Evolutionary conservation across 2,888 invertebrate genomes (phyloP).

Genomic region (Chesias legatella): DNA sequence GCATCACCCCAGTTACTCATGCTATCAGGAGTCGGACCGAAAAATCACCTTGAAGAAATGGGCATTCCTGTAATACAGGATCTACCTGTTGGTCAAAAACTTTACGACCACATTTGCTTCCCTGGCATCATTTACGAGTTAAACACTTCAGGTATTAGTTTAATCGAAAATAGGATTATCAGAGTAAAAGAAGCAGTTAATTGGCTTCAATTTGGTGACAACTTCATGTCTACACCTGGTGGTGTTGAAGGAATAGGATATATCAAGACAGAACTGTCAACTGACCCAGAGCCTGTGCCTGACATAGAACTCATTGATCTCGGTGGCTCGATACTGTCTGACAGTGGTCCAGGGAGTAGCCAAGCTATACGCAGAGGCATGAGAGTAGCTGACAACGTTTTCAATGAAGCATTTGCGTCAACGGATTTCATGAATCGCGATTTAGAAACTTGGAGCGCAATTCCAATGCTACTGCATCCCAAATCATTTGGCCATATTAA

Average conservation of each 20-base stretch:
- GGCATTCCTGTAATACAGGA: constrained; percentile 82
- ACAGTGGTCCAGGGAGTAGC: constrained; percentile 69
- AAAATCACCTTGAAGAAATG: constrained; percentile 71
- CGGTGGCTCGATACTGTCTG: constrained; percentile 82
- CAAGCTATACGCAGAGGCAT: constrained; percentile 74
- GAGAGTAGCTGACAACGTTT: constrained; percentile 77
- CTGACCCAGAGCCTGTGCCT: constrained; percentile 81
- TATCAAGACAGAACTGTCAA: constrained; percentile 80
- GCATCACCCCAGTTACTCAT: constrained; percentile 94
- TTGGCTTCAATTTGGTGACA: constrained; percentile 66
- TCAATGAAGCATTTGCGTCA: constrained; percentile 76
- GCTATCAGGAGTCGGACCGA: constrained; percentile 87
- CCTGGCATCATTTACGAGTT: constrained; percentile 67
- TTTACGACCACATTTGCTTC: constrained; percentile 83
- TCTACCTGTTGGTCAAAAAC: constrained; percentile 83
- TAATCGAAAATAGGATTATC: constrained; percentile 44
- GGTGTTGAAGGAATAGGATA: constrained; percentile 85
- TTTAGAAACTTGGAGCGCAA: constrained; percentile 80
- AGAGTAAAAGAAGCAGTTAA: constrained; percentile 34
- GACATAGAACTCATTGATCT: constrained; percentile 84
- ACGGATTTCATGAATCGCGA: constrained; percentile 53
- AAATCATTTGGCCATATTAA: constrained; percentile 85
- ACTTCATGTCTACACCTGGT: constrained; percentile 77
- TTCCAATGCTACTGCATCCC: constrained; percentile 87
- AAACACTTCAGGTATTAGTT: constrained; percentile 57